phyloP scores from a whole-genome alignment of 1,140 invertebrate genomes.

The Ptiloglossa arizonensis region DNA sequence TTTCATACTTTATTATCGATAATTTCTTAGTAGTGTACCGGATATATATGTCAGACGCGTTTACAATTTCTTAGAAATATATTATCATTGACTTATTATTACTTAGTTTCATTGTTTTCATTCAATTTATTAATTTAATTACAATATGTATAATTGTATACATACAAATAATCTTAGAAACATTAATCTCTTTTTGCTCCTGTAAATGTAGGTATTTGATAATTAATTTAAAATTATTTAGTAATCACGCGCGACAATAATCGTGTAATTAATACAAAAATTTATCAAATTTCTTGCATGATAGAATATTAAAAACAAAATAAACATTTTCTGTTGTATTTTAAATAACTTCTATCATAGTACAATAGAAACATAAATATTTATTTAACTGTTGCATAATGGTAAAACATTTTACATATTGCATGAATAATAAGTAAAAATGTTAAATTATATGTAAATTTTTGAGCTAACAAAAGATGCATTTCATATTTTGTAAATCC shows the following conservation, averaged over 20 bases:
- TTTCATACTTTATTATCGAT: slow-evolving; percentile 54
- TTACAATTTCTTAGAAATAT: not conserved
- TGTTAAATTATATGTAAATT: not conserved
- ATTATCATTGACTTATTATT: not conserved
- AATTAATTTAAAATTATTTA: not conserved
- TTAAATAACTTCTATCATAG: no score
- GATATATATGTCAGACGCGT: slow-evolving; percentile 1
- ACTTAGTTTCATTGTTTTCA: not conserved
- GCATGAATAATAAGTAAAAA: not conserved
- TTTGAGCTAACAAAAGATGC: not conserved
- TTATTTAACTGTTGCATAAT: not conserved
- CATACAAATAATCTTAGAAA: no score
- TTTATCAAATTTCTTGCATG: not conserved
- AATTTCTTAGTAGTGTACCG: not conserved
- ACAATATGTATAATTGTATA: no score
- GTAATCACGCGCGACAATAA: not conserved
- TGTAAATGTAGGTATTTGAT: no score
- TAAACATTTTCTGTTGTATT: not conserved
- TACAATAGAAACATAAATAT: not conserved
- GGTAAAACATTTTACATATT: not conserved
- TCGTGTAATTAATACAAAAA: not conserved
- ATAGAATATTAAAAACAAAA: not conserved
- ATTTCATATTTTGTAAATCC: not conserved
- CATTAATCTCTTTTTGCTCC: no score
- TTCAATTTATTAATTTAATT: no score